These are phyloP conservation scores for Apis mellifera DNA, from an alignment of 1,140 invertebrate species.

Conservation along the genomic window DNA sequence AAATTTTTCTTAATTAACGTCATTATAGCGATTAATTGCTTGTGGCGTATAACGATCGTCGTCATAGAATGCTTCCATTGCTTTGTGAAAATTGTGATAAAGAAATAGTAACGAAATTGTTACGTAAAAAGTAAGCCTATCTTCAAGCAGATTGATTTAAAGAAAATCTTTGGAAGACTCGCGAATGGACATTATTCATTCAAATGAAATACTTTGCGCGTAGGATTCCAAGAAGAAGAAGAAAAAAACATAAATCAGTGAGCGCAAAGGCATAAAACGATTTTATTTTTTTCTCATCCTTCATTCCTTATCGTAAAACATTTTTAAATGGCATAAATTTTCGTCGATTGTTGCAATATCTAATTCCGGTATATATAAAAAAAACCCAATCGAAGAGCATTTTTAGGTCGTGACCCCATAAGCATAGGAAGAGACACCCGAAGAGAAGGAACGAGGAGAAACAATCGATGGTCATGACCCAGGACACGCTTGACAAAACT, in stretches of 20 bases:
- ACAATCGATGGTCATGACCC: constrained; percentile 68
- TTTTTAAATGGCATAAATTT: constrained; percentile 13
- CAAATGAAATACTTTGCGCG: not conserved
- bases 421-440: constrained; percentile 28
- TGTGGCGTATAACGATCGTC: constrained; percentile 7
- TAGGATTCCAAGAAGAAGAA: no score
- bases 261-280: no score
- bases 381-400: constrained; percentile 38
- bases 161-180: not conserved
- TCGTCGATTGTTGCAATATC: constrained; percentile 18
- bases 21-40: constrained; percentile 22
- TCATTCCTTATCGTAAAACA: not conserved
- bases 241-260: not conserved
- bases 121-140: constrained; percentile 27
- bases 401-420: constrained; percentile 65
- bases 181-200: not conserved
- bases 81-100: constrained; percentile 6
- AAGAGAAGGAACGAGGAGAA: constrained; percentile 34
- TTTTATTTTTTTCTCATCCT: not conserved
- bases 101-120: not conserved
- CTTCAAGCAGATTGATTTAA: not conserved
- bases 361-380: constrained; percentile 51
- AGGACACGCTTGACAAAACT: constrained; percentile 59
- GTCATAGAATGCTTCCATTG: constrained; percentile 8
- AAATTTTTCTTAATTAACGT: constrained; percentile 40